Base-by-base conservation (phyloP, 2,797 vertebrate species). In the Malurus leucopterus region DNA sequence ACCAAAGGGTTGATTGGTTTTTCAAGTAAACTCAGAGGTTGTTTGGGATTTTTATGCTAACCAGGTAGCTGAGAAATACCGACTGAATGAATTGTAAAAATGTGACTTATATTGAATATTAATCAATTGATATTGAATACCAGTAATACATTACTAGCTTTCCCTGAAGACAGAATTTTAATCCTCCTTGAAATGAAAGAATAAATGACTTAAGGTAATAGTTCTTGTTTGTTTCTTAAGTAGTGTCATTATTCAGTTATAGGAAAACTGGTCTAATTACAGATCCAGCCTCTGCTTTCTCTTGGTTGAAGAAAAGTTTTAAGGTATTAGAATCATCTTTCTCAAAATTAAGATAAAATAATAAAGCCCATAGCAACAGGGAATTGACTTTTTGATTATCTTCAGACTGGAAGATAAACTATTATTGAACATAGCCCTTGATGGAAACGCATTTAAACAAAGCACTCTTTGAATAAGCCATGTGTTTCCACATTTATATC, bases 291-390 rank as follows among this genome's bases (percentile, higher is more conserved):
- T 67, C 41, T 67, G 32, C 8, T 80, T 91, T 88, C 8, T 11
- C 8, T 76, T 49, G 9, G 36, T 76, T 72, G 51, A 82, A 93
- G 61, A 89, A 77, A 88, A 83, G 15, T 88, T 91, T 53, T 76
- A 59, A 71, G 68, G 11, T 26, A 67, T 62, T 88, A 51, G 59
- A 89, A 82, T 74, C 3, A 79, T 23, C 32, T 86, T 90, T 64
- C 50, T 84, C 20, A 63, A 92, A 93, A 93, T 88, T 92, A 92
- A 91, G 76, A 87, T 75, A 87, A 91, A 94, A 80, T 54, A 72
- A 87, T 78, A 84, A 91, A 72, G 53, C 12, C 32, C 30, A 68
- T 34, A 75, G 76, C 30, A 89, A 64, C 15, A 88, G 15, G 0
- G 5, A 90, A 93, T 89, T 89, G 38, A 67, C 63, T 85, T 92